phyloP scores from a whole-genome alignment of 2,888 invertebrate genomes.

The Acholoe squamosa region DNA sequence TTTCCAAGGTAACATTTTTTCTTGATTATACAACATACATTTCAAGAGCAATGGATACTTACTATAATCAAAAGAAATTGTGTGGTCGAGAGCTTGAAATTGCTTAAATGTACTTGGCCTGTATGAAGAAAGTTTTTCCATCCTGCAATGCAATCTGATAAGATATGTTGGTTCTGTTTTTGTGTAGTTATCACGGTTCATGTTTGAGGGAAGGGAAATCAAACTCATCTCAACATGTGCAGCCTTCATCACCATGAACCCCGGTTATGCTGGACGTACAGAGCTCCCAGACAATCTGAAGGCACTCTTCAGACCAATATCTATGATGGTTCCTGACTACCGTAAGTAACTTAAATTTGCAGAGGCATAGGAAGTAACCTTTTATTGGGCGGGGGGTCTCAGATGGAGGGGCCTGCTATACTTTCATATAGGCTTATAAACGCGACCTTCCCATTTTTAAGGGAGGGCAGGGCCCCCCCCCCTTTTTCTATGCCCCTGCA shows the following conservation, averaged over 20 bases:
- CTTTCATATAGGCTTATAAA: too few relatives aligned
- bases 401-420: too few relatives aligned
- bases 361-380: too few relatives aligned
- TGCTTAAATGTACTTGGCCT: too few relatives aligned
- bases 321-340: constrained; percentile 97
- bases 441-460: too few relatives aligned
- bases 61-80: not conserved
- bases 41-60: not conserved
- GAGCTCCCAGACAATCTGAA: constrained; percentile 95
- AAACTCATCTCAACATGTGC: constrained; percentile 91
- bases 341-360: constrained; percentile 85
- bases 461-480: too few relatives aligned
- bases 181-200: constrained; percentile 86
- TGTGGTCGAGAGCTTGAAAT: not conserved
- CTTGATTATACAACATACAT: not conserved
- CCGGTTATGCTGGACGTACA: constrained; percentile 94
- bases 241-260: constrained; percentile 96
- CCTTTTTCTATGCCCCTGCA: too few relatives aligned
- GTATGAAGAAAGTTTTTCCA: too few relatives aligned
- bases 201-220: constrained; percentile 95
- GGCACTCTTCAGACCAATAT: constrained; percentile 92
- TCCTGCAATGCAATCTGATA: too few relatives aligned
- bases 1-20: constrained; percentile 85
- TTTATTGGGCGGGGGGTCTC: too few relatives aligned
- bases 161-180: not conserved